These are phyloP conservation scores for Anoncus sp. DNA, from an alignment of 2,888 invertebrate genomes.

Conservation along the genomic window DNA sequence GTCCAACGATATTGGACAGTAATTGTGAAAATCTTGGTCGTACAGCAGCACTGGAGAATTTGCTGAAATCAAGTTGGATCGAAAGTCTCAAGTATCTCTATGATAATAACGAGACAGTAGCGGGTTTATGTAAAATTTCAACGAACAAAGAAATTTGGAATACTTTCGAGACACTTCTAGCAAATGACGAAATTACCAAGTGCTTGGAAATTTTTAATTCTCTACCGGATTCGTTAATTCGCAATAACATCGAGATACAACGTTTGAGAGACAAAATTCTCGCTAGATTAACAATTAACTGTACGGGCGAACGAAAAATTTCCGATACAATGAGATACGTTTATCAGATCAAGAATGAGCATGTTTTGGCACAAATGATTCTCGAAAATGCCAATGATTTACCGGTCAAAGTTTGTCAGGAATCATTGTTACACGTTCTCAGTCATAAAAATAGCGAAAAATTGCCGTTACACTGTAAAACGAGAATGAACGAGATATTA, in stretches of 20 bases:
- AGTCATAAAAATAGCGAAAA: conserved; percentile 72
- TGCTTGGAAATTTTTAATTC: conserved; percentile 84
- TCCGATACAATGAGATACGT: conserved; percentile 71
- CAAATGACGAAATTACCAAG: conserved; percentile 81
- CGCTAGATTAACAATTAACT: conserved; percentile 84
- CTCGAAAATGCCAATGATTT: conserved; percentile 76
- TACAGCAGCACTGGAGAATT: conserved; percentile 86
- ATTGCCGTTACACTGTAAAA: conserved; percentile 74
- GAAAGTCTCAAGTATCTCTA: conserved; percentile 85
- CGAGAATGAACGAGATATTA: conserved; percentile 75
- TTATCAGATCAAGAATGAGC: conserved; percentile 76
- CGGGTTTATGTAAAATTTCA: conserved; percentile 86
- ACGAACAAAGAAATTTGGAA: conserved; percentile 84
- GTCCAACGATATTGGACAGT: conserved; percentile 84
- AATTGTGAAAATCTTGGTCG: conserved; percentile 84
- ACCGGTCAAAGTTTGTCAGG: conserved; percentile 76
- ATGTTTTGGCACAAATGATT: conserved; percentile 74
- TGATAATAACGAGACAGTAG: conserved; percentile 85
- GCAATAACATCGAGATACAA: conserved; percentile 84
- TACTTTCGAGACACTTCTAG: conserved; percentile 84
- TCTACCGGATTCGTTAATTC: conserved; percentile 85
- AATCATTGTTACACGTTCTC: conserved; percentile 74
- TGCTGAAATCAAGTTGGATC: conserved; percentile 85
- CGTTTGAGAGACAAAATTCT: conserved; percentile 86
- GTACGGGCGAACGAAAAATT: conserved; percentile 68